A percentile compares a stretch with the other conserved stretches of the same genome.
phyloP scores from a whole-genome alignment of 2,113 vertebrate genomes.

The Caretta caretta region DNA sequence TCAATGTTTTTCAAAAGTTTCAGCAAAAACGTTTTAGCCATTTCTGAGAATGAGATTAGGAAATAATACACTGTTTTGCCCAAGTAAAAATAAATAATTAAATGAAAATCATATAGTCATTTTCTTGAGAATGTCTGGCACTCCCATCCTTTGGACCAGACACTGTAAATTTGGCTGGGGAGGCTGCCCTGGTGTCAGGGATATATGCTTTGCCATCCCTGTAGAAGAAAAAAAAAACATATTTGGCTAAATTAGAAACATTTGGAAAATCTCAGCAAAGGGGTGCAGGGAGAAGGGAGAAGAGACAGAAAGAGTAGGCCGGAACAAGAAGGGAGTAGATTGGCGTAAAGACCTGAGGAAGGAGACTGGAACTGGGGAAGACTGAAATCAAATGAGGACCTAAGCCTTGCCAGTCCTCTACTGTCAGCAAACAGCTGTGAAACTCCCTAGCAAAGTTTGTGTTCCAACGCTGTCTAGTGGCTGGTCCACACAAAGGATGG shows the following conservation, averaged over 20 bases:
- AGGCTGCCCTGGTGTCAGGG: not conserved
- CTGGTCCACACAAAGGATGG: not conserved
- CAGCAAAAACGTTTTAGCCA: not conserved
- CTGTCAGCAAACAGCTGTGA: not conserved
- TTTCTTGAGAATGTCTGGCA: not conserved
- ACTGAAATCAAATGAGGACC: not conserved
- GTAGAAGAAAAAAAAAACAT: not conserved
- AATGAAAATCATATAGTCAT: not conserved
- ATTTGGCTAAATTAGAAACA: not conserved
- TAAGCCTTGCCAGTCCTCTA: not conserved
- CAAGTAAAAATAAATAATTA: not conserved
- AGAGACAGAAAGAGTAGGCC: not conserved
- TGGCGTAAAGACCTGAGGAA: not conserved
- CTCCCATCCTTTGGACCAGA: rapidly evolving
- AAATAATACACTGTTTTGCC: not conserved
- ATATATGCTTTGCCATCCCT: not conserved
- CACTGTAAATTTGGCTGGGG: not conserved
- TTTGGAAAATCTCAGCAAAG: not conserved
- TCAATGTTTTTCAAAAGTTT: not conserved
- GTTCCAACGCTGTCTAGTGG: not conserved
- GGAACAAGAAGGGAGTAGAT: not conserved
- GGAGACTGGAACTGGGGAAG: not conserved
- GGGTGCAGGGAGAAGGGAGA: not conserved
- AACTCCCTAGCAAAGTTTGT: not conserved
- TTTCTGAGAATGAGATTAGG: not conserved